phyloP scores from a whole-genome alignment of 2,797 vertebrate species.

The Microcaecilia unicolor region DNA sequence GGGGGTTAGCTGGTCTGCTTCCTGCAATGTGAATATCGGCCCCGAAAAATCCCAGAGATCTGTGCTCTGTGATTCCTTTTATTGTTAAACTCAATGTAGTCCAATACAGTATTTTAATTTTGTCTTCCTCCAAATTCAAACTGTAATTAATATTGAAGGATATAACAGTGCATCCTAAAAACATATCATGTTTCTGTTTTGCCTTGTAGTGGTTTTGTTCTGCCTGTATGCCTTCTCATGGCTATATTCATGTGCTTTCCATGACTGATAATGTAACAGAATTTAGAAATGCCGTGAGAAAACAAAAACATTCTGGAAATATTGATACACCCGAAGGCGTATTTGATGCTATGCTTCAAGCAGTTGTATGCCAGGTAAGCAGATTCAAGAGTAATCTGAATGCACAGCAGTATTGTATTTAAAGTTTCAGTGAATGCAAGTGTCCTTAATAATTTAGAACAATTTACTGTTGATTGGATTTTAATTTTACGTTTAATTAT shows the following conservation, averaged over 20 bases:
- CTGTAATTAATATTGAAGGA: too few relatives aligned
- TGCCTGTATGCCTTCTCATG: conserved; percentile 85
- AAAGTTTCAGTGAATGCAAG: background rate
- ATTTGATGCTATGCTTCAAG: conserved; percentile 94
- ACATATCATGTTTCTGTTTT: too few relatives aligned
- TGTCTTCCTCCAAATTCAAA: too few relatives aligned
- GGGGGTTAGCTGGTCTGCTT: too few relatives aligned
- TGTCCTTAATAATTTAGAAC: background rate
- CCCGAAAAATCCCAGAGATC: too few relatives aligned
- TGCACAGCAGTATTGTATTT: background rate
- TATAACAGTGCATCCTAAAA: too few relatives aligned
- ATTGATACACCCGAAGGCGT: conserved; percentile 94
- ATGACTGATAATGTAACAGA: conserved; percentile 86
- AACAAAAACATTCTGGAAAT: conserved; percentile 90
- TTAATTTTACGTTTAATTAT: too few relatives aligned
- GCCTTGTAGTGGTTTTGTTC: conserved; percentile 80
- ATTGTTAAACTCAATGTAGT: too few relatives aligned
- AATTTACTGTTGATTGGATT: background rate
- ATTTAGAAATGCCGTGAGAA: conserved; percentile 81
- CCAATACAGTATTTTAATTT: too few relatives aligned
- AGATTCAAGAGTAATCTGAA: background rate
- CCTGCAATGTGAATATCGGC: too few relatives aligned
- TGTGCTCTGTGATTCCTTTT: too few relatives aligned
- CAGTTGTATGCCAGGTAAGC: conserved; percentile 86
- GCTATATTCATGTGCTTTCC: conserved; percentile 84